Evolutionary conservation across 2,113 vertebrate genomes (phyloP).

Genomic region (Muntiacus muntjak): DNA sequence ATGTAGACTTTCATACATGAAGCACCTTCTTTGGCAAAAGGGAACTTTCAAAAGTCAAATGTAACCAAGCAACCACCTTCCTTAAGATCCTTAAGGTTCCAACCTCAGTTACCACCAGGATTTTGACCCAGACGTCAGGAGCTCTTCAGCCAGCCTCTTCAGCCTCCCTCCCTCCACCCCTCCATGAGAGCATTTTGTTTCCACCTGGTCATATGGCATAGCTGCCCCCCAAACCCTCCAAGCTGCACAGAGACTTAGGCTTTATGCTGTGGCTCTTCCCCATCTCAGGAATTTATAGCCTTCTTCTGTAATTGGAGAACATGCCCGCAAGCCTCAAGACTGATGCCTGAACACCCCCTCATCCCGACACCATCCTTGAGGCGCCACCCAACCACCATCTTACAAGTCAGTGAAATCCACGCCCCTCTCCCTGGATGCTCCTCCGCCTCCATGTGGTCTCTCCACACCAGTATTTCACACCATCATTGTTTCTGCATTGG

Average conservation of each 20-base stretch:
- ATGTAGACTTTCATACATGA: background rate
- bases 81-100: background rate
- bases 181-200: fast-evolving
- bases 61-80: background rate
- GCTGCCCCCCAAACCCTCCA: fast-evolving
- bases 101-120: background rate
- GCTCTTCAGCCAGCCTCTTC: background rate
- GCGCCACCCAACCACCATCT: background rate
- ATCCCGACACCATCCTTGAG: background rate
- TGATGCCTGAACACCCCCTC: background rate
- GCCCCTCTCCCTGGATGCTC: fast-evolving
- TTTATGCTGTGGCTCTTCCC: background rate
- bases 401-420: background rate
- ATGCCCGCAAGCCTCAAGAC: background rate
- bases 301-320: background rate
- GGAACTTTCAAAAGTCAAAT: background rate
- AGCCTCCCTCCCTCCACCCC: background rate
- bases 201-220: too few relatives aligned
- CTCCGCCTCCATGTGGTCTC: background rate
- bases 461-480: background rate
- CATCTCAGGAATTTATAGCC: background rate
- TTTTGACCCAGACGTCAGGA: background rate
- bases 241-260: too few relatives aligned
- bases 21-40: background rate
- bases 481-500: background rate